These are phyloP conservation scores for Anguilla anguilla DNA, from an alignment of 2,797 vertebrate species.

Conservation along the genomic window DNA sequence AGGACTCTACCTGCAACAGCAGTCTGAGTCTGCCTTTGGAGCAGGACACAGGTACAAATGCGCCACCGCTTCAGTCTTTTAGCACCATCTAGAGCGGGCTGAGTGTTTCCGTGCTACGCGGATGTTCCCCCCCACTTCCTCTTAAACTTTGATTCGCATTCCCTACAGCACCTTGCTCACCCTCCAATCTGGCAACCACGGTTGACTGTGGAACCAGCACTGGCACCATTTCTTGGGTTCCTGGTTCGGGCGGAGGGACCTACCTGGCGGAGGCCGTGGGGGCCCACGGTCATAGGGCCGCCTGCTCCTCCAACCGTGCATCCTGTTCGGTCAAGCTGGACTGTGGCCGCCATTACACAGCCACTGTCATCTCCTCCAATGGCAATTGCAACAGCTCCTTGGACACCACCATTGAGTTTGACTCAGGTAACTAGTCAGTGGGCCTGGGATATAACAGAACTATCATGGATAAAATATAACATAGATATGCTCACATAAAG, in stretches of 20 bases:
- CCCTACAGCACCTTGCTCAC: constrained; percentile 70
- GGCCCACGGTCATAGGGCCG: constrained; percentile 50
- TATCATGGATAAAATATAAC: neutral
- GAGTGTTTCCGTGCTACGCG: neutral
- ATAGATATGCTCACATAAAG: neutral
- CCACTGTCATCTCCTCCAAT: constrained; percentile 58
- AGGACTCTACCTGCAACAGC: constrained; percentile 65
- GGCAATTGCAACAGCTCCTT: constrained; percentile 65
- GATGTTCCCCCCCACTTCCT: neutral
- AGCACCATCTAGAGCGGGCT: neutral
- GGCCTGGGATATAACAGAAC: neutral
- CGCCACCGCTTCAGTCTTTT: neutral
- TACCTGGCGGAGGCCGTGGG: constrained; percentile 62
- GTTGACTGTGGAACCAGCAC: constrained; percentile 66
- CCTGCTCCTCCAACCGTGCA: constrained; percentile 63
- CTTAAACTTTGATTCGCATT: neutral
- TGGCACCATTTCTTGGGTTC: constrained; percentile 63
- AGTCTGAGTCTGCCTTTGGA: constrained; percentile 47
- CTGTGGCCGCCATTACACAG: constrained; percentile 64
- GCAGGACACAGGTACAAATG: constrained; percentile 63
- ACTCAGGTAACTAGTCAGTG: constrained; percentile 62
- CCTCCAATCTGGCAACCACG: constrained; percentile 55
- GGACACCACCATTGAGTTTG: constrained; percentile 51
- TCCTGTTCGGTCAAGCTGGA: constrained; percentile 65
- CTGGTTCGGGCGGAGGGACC: constrained; percentile 47